phyloP scores from a whole-genome alignment of 35 echinoderm and acorn worm species.

The Heliocidaris tuberculata region DNA sequence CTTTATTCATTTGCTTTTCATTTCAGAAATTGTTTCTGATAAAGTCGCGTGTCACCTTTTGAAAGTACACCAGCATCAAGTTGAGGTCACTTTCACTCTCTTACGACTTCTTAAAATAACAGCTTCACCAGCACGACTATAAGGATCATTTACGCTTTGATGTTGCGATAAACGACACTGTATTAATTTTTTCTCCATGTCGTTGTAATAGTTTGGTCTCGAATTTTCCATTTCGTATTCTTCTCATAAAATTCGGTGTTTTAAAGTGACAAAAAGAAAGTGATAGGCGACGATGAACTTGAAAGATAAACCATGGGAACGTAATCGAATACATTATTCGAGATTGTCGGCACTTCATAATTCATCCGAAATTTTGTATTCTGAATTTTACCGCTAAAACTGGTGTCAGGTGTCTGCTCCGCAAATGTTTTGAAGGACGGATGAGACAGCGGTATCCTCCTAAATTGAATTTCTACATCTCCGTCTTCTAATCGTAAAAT shows the following conservation, averaged over 20 bases:
- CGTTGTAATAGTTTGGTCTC: neutral
- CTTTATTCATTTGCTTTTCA: neutral
- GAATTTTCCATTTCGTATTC: neutral
- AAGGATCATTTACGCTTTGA: neutral
- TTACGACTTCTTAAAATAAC: neutral
- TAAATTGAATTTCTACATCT: too few relatives aligned
- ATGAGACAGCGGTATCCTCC: too few relatives aligned
- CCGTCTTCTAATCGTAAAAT: too few relatives aligned
- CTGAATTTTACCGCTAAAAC: neutral
- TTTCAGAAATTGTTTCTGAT: neutral
- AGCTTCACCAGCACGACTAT: too few relatives aligned
- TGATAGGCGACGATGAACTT: neutral
- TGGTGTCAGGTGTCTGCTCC: neutral
- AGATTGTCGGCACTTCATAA: neutral
- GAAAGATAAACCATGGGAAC: neutral
- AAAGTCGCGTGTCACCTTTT: neutral
- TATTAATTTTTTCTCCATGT: neutral
- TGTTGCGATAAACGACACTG: neutral
- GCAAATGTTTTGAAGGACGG: too few relatives aligned
- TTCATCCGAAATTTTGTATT: neutral
- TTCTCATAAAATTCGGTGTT: neutral
- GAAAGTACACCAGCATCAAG: neutral
- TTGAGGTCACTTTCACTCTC: neutral
- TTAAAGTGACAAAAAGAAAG: neutral
- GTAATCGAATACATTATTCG: neutral